phyloP scores from a whole-genome alignment of 2,797 vertebrate species.

The Paramormyrops hopkinsi region DNA sequence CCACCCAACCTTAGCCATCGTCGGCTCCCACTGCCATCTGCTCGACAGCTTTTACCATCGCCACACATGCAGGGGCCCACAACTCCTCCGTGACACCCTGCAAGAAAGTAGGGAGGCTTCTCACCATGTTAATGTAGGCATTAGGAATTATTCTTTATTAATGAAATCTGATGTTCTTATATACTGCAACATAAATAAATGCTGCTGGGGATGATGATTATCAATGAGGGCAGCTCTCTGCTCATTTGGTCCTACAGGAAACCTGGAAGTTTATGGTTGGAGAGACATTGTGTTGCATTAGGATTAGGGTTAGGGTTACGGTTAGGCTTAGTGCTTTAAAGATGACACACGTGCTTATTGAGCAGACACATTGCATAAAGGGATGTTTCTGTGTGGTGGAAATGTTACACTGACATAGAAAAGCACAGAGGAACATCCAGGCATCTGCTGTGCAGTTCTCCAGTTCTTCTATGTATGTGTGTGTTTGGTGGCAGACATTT shows the following conservation, averaged over 20 bases:
- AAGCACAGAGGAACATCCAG: background rate
- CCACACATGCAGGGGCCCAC: background rate
- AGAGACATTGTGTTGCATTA: background rate
- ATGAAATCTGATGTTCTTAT: background rate
- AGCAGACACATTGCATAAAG: background rate
- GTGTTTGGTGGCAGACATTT: background rate
- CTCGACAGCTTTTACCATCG: background rate
- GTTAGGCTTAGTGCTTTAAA: background rate
- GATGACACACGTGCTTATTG: background rate
- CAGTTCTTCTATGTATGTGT: background rate
- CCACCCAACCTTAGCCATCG: background rate
- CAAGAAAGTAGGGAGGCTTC: background rate
- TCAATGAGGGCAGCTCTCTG: background rate
- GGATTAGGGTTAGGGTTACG: background rate
- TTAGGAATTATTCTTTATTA: background rate
- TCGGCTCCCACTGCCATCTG: background rate
- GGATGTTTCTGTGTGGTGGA: background rate
- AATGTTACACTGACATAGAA: background rate
- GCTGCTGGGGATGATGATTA: background rate
- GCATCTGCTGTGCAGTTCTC: background rate
- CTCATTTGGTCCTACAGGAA: background rate
- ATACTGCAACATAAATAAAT: background rate
- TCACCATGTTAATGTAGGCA: background rate
- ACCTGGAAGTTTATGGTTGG: background rate
- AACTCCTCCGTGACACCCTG: background rate